Evolutionary conservation across 2,888 invertebrate species (phyloP), one percentile per base, ranked within the genome.

Genomic region (Nudaria mundana): DNA sequence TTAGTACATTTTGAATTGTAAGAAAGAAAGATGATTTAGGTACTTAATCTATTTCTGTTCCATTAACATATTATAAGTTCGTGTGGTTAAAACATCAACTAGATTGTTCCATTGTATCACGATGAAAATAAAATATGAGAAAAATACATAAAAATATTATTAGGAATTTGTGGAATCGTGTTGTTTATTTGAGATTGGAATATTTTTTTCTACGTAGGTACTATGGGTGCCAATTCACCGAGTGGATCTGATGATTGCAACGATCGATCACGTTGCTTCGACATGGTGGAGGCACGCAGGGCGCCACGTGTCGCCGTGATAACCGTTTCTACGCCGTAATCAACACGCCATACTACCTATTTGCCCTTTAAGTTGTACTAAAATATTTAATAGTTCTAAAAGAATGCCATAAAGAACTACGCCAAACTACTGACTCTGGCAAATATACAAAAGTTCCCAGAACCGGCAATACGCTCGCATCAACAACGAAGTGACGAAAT

Each of bases 301-400:
- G 26, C 47, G 57, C 66, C 79, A 80, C 81, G 81, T 81, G 81
- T 63, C 48, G 43, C 26, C 25, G 48, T 57, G 72, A 74, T 76
- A 73, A 71, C 62, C 63, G 58, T 60, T 69, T 70, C 55, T 78
- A 60, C 76, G 73, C 56, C 69, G 70, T 60, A 71, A 64, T 53
- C 57, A 45, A 55, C 47, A 45, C 48, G 42, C 54, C 48, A 45
- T 37, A 49, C 45, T 54, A 63, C 56, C 63, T 67, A 68, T 65
- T 45, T 51, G 44, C 46, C 53, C 46, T 46, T 28, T 33, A 43
- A 36, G 39, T 29, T 23, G 16, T n/a, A 24, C 33, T 36, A 14
- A 38, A 47, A 26, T 38, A 30, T 37, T n/a, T n/a, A n/a, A n/a
- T n/a, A n/a, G n/a, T n/a, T n/a, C n/a, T n/a, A n/a, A n/a, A n/a